Percentiles rank a stretch among this genome's conserved stretches.
Evolutionary conservation across 2,888 invertebrate genomes (phyloP).

Genomic region (Phania funesta): DNA sequence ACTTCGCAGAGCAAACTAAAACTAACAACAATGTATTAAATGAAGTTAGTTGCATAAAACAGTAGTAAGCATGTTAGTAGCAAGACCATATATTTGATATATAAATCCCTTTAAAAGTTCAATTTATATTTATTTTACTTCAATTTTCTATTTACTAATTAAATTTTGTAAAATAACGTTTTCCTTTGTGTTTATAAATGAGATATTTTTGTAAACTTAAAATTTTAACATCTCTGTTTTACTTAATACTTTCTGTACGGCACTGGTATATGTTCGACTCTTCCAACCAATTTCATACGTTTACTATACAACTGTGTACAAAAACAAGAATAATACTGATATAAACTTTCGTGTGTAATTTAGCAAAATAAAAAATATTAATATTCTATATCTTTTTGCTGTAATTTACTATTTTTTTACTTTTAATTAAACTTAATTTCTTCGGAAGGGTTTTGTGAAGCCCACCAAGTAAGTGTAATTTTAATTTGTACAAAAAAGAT

Average conservation of each 20-base stretch:
- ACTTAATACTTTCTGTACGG: neutral
- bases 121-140: too few species aligned
- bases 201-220: too few species aligned
- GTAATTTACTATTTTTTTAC: conserved; percentile 39
- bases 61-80: too few species aligned
- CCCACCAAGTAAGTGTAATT: conserved; percentile 47
- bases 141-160: too few species aligned
- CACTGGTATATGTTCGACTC: neutral
- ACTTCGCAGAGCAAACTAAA: too few species aligned
- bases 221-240: neutral
- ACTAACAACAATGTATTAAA: too few species aligned
- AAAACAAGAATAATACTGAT: conserved; percentile 64
- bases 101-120: too few species aligned
- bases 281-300: neutral
- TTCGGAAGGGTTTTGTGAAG: conserved; percentile 13
- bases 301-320: conserved; percentile 46
- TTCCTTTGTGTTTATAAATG: neutral
- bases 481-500: neutral
- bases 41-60: too few species aligned
- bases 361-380: conserved; percentile 39
- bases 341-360: conserved; percentile 54
- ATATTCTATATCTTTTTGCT: conserved; percentile 13
- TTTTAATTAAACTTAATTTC: conserved; percentile 29
- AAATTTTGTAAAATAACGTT: neutral
- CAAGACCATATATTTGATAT: too few species aligned